Conservation (phyloP, 1,140 invertebrate species). For the Conopomorpha cramerella region DNA sequence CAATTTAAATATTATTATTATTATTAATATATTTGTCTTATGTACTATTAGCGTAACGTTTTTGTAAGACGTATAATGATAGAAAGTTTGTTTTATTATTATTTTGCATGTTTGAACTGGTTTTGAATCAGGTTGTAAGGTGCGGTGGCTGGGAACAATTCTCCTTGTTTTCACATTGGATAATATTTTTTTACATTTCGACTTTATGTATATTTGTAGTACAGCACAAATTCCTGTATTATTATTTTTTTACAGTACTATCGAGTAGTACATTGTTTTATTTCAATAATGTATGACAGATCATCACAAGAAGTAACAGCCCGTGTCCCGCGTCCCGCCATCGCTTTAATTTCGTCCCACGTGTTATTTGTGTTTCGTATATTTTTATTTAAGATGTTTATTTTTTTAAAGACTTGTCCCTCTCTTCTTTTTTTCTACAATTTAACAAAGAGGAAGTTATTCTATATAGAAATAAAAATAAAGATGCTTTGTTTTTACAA, state of each 20-base stretch:
- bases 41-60: slow-evolving; percentile 25
- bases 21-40: slow-evolving; percentile 21
- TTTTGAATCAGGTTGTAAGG: slow-evolving; percentile 33
- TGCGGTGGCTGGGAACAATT: slow-evolving; percentile 14
- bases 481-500: slow-evolving; percentile 51
- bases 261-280: no score
- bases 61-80: slow-evolving; percentile 52
- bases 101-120: no score
- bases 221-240: no score
- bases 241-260: no score
- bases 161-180: slow-evolving; percentile 14
- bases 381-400: slow-evolving; percentile 53
- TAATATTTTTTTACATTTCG: slow-evolving; percentile 25
- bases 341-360: no score
- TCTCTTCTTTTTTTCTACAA: slow-evolving; percentile 37
- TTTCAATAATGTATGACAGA: no score
- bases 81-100: no score
- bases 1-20: slow-evolving; percentile 25
- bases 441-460: slow-evolving; percentile 37
- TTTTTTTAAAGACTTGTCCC: slow-evolving; percentile 33
- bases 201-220: slow-evolving; percentile 23
- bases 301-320: background rate
- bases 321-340: no score
- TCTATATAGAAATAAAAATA: slow-evolving; percentile 36
- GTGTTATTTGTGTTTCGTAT: no score